Base-by-base conservation (phyloP, 2,888 invertebrate genomes). In the Ormyrus rosae region DNA sequence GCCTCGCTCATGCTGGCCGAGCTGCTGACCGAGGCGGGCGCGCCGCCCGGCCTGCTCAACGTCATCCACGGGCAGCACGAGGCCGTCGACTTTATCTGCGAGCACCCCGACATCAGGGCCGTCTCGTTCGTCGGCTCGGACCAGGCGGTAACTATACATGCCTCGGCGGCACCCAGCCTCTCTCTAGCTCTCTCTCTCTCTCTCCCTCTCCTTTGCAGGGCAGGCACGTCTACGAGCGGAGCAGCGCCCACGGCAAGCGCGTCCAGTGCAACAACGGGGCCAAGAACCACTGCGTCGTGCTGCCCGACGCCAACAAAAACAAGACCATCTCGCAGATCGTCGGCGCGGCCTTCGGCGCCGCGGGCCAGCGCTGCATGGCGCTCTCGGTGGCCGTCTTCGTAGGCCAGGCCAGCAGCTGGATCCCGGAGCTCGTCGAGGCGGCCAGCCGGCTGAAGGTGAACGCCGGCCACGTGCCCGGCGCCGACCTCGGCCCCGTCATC, bases 201-300 rank as follows among this genome's bases (percentile, higher is more conserved):
- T 61, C 6, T 46, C 63, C 60, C 4, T 10, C 64, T 69, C 81
- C 77, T 61, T 80, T 90, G 19, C 86, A 94, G 94, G 95, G 99
- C 51, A 96, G 96, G 90, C 96, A 99, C 90, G 99, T 99, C 87
- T 99, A 99, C 91, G 95, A 96, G 85, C 93, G 97, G 82, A 97
- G 98, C 69, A 96, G 96, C 2, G 95, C 95, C 82, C 95, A 96
- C 88, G 99, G 99, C 87, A 98, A 98, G 89, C 94, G 98, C 55
- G 98, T 99, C 0, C 99, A 99, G 91, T 96, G 97, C 85, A 99
- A 99, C 91, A 98, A 99, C 98, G 99, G 99, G 10, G 99, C 99
- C 5, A 99, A 99, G 91, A 99, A 99, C 91, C 99, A 99, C 91
- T 99, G 99, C 61, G 95, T 99, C 11, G 94, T 99, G 60, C 94